Evolutionary conservation across 1,140 invertebrate species (phyloP), one percentile per base, ranked within the genome.

Genomic region (Procambarus clarkii): DNA sequence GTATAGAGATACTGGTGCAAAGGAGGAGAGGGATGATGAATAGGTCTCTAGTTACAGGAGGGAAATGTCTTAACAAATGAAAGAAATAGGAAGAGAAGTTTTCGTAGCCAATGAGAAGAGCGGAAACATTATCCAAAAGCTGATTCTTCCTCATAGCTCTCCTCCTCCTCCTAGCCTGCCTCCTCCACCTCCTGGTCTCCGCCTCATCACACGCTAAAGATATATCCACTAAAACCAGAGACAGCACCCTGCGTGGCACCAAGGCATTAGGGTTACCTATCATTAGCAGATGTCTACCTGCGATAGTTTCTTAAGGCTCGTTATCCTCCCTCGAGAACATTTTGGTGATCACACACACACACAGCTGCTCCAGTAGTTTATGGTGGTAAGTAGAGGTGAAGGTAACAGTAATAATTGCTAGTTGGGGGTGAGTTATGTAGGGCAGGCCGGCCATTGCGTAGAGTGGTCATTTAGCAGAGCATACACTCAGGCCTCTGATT

Each of bases 251-350:
- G 21, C 54, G 13, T 80, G 78, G 78, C 46, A 80, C 78, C 48
- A 15, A 80, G 78, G 78, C 46, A 54, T 58, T 80, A 58, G 21
- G 54, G 48, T 48, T n/a, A 54, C 54, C 54, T 24, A 11, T 80
- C 78, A 80, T 54, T 80, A 58, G 48, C 48, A 80, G 78, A 80
- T 80, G 78, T 80, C 78, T 80, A 44, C 46, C 78, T 54, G 78
- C 13, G 78, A 80, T 80, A 80, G 78, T 58, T 80, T 80, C n/a
- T 80, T n/a, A 80, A 13, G 69, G 69, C 21, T 24, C 5, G 0
- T 74, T 24, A 34, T 74, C 24, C 21, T 24, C 69, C 8, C 11
- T 69, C 11, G n/a, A 34, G 69, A 74, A 34, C 69, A 74, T n/a
- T 74, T 58, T 58, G 78, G 44, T n/a, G 78, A 58, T 54, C 24